A percentile compares a stretch with the other conserved stretches of the same genome.
These are phyloP conservation scores for Nannospalax galili DNA, from an alignment of 2,113 vertebrate genomes.

Conservation along the genomic window DNA sequence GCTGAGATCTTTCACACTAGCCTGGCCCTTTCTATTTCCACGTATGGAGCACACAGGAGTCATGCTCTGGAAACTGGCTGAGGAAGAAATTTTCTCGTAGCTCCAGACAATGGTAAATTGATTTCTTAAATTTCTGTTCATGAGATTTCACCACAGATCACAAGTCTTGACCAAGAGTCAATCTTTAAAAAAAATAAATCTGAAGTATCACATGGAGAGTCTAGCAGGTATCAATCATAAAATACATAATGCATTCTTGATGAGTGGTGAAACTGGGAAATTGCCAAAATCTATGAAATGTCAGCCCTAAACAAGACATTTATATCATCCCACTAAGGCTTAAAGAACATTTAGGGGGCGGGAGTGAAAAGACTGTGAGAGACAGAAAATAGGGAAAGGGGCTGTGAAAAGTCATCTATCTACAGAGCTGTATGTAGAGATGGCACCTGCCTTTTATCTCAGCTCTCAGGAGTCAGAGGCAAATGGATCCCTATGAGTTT, in stretches of 20 bases:
- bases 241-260: neutral
- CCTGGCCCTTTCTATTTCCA: neutral
- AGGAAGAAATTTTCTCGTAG: neutral
- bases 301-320: neutral
- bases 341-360: neutral
- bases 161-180: slow-evolving; percentile 10
- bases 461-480: too few relatives aligned
- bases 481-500: too few relatives aligned
- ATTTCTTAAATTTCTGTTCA: slow-evolving; percentile 23
- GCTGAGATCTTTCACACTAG: neutral
- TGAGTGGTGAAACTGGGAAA: neutral
- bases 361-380: neutral
- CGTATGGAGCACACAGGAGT: neutral
- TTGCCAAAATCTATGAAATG: neutral
- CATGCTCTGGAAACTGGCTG: neutral
- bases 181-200: neutral
- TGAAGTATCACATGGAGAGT: neutral
- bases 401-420: neutral
- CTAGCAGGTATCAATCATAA: neutral
- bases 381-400: neutral
- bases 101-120: neutral
- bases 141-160: neutral
- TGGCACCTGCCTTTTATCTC: too few relatives aligned
- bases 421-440: too few relatives aligned
- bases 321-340: neutral